Evolutionary conservation across 2,888 invertebrate genomes (phyloP), one percentile per base, ranked within the genome.

Genomic region (Belgica antarctica): DNA sequence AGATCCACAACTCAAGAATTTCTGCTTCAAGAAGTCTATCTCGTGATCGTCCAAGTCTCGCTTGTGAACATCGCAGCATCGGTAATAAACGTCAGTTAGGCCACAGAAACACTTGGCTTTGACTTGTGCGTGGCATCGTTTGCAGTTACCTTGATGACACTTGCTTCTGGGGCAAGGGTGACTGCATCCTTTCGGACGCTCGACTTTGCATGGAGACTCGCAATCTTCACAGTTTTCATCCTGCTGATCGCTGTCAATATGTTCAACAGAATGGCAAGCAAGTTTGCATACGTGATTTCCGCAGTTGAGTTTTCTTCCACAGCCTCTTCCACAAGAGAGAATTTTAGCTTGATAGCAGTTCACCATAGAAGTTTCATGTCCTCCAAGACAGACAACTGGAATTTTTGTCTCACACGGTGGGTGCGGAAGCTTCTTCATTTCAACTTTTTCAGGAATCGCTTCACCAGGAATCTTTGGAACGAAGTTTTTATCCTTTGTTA

Each of bases 51-150:
- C 78, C 66, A 77, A 78, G 36, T 77, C 76, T 12, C 84, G 81
- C 1, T 79, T 77, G 0, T 84, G 82, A 77, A 89, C 85, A 74
- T 89, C 87, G 34, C 79, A 80, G 76, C 96, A 96, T 28, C 86
- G 83, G 69, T 92, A 83, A 75, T 90, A 89, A 2, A 90, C 81
- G 73, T 89, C 87, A 69, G 87, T 87, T 3, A 92, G 81, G 0
- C 87, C 87, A 76, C 96, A 96, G 77, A 95, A 92, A 74, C 96
- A 96, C 34, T 86, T 82, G 62, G 88, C 77, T 75, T 88, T 83
- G 25, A 91, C 82, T 73, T 86, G 82, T 70, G 86, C 83, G 52
- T 83, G 84, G 77, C 96, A 96, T 0, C 88, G 86, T 0, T 86
- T 85, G 76, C 96, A 96, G 0, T 87, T 87, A 1, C 87, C 85